Conservation (phyloP, 2,888 invertebrate species). For the Melanostoma scalare region DNA sequence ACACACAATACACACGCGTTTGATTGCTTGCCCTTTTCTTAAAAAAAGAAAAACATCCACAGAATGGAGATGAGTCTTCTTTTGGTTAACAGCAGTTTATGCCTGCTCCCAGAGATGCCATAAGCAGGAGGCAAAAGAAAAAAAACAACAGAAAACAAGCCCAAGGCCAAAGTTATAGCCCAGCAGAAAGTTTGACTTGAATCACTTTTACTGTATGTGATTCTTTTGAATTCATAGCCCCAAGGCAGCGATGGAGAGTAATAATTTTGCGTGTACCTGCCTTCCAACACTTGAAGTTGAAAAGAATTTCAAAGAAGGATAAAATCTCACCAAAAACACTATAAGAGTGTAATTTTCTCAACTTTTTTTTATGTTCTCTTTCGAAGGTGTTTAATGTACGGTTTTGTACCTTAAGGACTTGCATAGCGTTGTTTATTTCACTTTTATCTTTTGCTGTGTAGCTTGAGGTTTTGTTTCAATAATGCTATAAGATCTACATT, state of each 20-base stretch:
- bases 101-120: constrained; percentile 43
- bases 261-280: constrained; percentile 49
- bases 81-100: constrained; percentile 6
- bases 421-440: background rate
- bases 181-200: constrained; percentile 37
- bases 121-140: constrained; percentile 11
- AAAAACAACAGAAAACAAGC: constrained; percentile 8
- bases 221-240: constrained; percentile 58
- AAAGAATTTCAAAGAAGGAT: constrained; percentile 49
- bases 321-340: constrained; percentile 41
- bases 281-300: constrained; percentile 38
- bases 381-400: constrained; percentile 26
- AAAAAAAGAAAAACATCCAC: constrained; percentile 14
- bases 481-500: too few species aligned
- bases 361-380: background rate
- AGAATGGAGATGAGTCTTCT: background rate
- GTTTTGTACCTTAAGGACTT: constrained; percentile 14
- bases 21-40: background rate
- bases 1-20: too few species aligned
- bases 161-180: constrained; percentile 15
- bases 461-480: background rate
- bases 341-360: constrained; percentile 5
- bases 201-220: constrained; percentile 57
- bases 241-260: constrained; percentile 43
- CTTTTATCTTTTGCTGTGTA: background rate